Conservation (phyloP, 2,113 vertebrate genomes). For the Corapipo altera region DNA sequence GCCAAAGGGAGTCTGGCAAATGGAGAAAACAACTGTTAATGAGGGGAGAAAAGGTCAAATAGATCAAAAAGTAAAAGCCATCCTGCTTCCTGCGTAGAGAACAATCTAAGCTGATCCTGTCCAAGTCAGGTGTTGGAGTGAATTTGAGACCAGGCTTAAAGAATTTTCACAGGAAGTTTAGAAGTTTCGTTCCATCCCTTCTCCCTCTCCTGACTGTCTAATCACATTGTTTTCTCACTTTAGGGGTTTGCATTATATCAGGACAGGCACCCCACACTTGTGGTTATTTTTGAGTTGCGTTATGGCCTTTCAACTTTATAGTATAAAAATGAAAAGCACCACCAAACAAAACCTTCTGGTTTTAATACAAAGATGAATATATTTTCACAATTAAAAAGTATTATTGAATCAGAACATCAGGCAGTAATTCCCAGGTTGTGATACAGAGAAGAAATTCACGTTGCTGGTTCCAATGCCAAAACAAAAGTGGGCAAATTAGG, state of each 20-base stretch:
- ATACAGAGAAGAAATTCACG: not conserved
- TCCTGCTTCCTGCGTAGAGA: not conserved
- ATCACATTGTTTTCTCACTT: not conserved
- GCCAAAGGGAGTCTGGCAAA: not conserved
- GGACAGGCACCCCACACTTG: not conserved
- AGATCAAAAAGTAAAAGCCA: not conserved
- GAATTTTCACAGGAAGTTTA: not conserved
- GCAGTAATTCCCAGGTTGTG: not conserved
- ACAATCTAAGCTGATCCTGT: not conserved
- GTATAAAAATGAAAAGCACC: not conserved
- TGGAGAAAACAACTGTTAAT: not conserved
- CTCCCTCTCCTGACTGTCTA: not conserved
- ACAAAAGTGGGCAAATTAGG: not conserved
- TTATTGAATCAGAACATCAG: not conserved
- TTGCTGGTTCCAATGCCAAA: not conserved
- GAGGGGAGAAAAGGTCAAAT: not conserved
- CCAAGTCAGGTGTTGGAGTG: not conserved
- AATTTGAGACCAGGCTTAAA: not conserved
- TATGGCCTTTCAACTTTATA: constrained; percentile 10
- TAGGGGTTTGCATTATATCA: not conserved
- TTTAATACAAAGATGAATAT: not conserved
- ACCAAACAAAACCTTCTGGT: not conserved
- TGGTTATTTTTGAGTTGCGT: not conserved
- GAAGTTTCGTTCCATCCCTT: not conserved
- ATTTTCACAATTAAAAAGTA: not conserved